A percentile compares a stretch with the other conserved stretches of the same genome.
Evolutionary conservation across 1,140 invertebrate species (phyloP).

Genomic region (Triops cancriformis): DNA sequence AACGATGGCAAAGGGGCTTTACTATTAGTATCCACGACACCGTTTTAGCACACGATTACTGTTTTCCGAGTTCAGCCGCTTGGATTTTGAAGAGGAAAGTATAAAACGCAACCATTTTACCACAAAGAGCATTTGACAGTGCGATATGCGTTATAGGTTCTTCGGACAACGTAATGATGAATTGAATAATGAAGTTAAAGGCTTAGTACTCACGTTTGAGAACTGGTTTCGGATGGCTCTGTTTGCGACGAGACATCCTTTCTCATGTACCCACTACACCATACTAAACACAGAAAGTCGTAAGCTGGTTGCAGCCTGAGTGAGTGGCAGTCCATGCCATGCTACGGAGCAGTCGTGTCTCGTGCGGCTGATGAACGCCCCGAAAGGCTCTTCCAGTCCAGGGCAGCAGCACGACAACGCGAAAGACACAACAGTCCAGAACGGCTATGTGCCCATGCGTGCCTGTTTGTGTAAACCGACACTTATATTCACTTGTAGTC

Average conservation of each 20-base stretch:
- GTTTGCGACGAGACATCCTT: conserved; percentile 12
- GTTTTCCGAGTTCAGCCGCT: too few species aligned
- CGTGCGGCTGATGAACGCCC: conserved; percentile 6
- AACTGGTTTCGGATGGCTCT: conserved; percentile 9
- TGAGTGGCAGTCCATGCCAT: conserved; percentile 5
- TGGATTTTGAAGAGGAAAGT: too few species aligned
- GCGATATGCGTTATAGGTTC: not conserved
- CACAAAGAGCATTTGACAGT: too few species aligned
- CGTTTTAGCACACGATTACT: too few species aligned
- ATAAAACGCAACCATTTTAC: too few species aligned
- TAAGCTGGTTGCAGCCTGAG: not conserved
- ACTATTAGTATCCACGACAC: too few species aligned
- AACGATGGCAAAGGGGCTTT: too few species aligned
- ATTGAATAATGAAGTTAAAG: not conserved
- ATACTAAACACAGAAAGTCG: conserved; percentile 1
- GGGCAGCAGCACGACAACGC: not conserved
- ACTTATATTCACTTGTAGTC: not conserved
- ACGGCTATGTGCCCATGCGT: not conserved
- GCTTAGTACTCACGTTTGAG: not conserved
- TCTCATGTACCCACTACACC: not conserved
- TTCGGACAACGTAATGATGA: not conserved
- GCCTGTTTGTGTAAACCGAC: not conserved
- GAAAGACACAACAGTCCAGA: not conserved
- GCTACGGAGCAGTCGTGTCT: conserved; percentile 2
- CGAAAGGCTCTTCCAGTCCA: not conserved